phyloP scores from a whole-genome alignment of 2,888 invertebrate species.

The Platynereis dumerilii region DNA sequence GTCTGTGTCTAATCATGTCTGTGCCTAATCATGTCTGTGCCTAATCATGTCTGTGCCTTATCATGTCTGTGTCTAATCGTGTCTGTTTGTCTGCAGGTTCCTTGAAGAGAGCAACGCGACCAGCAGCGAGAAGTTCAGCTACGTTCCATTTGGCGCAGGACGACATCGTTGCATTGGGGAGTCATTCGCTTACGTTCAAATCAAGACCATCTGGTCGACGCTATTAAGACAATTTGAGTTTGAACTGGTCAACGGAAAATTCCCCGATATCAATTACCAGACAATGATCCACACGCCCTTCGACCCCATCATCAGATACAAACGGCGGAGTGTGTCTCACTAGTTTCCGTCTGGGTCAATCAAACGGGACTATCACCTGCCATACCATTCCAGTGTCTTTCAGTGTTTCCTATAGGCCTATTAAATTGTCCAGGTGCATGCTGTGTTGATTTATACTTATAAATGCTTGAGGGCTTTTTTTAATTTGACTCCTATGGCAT shows the following conservation, averaged over 20 bases:
- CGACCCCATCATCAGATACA: slow-evolving; percentile 46
- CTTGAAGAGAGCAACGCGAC: slow-evolving; percentile 40
- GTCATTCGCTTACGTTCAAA: slow-evolving; percentile 55
- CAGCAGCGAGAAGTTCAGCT: slow-evolving; percentile 51
- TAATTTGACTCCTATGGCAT: too few relatives aligned
- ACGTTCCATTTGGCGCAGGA: slow-evolving; percentile 55
- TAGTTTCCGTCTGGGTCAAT: too few relatives aligned
- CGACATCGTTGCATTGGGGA: slow-evolving; percentile 57
- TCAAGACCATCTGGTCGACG: slow-evolving; percentile 50
- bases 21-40: too few relatives aligned
- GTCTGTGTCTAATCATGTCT: too few relatives aligned
- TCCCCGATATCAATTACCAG: slow-evolving; percentile 47
- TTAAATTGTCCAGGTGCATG: too few relatives aligned
- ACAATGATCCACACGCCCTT: slow-evolving; percentile 57
- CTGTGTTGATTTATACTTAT: too few relatives aligned
- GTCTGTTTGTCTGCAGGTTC: slow-evolving; percentile 38
- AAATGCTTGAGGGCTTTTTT: too few relatives aligned
- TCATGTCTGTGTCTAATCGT: too few relatives aligned
- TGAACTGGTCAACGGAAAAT: slow-evolving; percentile 45
- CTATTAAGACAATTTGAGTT: slow-evolving; percentile 47
- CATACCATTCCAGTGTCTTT: too few relatives aligned
- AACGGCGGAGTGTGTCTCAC: slow-evolving; percentile 11
- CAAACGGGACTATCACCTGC: too few relatives aligned
- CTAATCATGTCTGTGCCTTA: too few relatives aligned
- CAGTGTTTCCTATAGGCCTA: too few relatives aligned